These are phyloP conservation scores for Nymphalis urticae DNA, from an alignment of 2,888 invertebrate genomes.

Conservation along the genomic window DNA sequence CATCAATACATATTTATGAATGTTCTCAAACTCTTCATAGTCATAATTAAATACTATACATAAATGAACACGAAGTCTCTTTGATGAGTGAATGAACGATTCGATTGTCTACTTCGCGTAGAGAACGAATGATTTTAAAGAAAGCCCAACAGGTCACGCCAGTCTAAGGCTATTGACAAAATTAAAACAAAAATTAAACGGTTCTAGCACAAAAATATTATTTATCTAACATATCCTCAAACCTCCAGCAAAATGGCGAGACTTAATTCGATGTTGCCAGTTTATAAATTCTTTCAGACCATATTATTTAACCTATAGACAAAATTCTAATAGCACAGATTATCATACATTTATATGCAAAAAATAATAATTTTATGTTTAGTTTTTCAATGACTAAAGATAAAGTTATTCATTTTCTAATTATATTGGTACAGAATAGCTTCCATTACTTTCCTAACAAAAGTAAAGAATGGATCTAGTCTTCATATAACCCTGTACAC, in stretches of 20 bases:
- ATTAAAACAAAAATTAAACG: background rate
- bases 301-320: no score
- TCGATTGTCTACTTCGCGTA: background rate
- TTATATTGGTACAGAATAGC: background rate
- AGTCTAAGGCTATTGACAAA: constrained; percentile 28
- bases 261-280: background rate
- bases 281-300: background rate
- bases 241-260: background rate
- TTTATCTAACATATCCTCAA: no score
- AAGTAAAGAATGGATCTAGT: background rate
- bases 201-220: no score
- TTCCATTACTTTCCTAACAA: background rate
- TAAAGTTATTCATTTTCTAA: background rate
- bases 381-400: no score
- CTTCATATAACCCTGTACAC: constrained; percentile 15
- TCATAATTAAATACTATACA: no score
- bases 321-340: background rate
- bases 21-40: no score
- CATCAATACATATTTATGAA: no score
- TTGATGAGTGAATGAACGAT: background rate
- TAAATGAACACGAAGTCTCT: no score
- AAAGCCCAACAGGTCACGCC: constrained; percentile 23
- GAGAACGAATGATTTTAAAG: background rate
- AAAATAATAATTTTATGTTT: background rate
- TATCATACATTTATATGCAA: background rate